Evolutionary conservation across 1,140 invertebrate species (phyloP).

Genomic region (Lordiphosa stackelbergi): DNA sequence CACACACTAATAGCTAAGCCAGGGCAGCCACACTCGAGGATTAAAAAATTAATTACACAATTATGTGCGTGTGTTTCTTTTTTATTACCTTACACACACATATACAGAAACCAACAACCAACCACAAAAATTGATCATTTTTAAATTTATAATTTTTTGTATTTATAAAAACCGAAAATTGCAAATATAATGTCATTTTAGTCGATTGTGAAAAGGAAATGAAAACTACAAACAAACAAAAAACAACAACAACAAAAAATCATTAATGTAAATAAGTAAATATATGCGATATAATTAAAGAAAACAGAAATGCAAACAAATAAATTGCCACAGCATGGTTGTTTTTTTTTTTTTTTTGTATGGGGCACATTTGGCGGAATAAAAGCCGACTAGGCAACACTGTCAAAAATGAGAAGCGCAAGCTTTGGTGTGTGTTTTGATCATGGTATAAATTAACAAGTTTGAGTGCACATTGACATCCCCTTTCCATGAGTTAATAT

Average conservation of each 20-base stretch:
- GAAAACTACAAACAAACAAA: slow-evolving; percentile 23
- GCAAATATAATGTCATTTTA: slow-evolving; percentile 29
- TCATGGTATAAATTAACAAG: too few relatives aligned
- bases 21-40: too few relatives aligned
- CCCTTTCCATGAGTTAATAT: too few relatives aligned
- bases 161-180: slow-evolving; percentile 19
- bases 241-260: too few relatives aligned
- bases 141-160: slow-evolving; percentile 35
- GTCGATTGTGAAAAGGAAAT: slow-evolving; percentile 16
- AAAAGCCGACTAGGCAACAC: too few relatives aligned
- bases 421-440: too few relatives aligned
- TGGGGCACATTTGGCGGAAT: too few relatives aligned
- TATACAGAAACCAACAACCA: not conserved
- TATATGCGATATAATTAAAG: slow-evolving; percentile 47
- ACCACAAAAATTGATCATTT: slow-evolving; percentile 8
- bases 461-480: too few relatives aligned
- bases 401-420: too few relatives aligned
- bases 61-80: slow-evolving; percentile 12
- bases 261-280: slow-evolving; percentile 49
- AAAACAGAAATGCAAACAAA: slow-evolving; percentile 19
- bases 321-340: not conserved
- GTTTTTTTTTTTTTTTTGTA: too few relatives aligned
- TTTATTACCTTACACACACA: too few relatives aligned
- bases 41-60: not conserved
- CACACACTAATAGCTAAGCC: slow-evolving; percentile 30